Base-by-base conservation (phyloP, 2,113 vertebrate genomes). In the Archocentrus centrarchus region DNA sequence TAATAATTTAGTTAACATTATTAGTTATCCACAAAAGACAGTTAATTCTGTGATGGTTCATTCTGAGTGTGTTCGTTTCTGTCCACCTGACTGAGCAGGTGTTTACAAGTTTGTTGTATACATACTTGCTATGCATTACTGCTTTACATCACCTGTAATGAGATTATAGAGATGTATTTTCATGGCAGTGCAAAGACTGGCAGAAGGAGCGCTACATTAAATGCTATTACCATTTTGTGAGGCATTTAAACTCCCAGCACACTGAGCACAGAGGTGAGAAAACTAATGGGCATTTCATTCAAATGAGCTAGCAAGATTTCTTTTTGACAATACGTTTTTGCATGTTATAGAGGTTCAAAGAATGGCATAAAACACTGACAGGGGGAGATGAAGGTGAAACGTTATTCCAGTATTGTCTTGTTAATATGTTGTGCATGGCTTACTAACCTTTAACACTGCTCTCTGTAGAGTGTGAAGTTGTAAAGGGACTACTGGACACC, bases 121-220 rank as follows among this genome's bases (percentile, higher is more conserved):
- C 70, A 27, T 76, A 44, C 57, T 84, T 62, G 63, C 62, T 80
- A 73, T 80, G 85, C 79, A 79, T 90, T 62, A 18, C 39, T 81
- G 84, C 55, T 82, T 86, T 84, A 59, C 41, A 77, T 86, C 73
- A 76, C 78, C 76, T 73, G 57, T 88, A 89, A 89, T 83, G 66
- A 86, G 76, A 89, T 91, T 83, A 86, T 20, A 13, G 44, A 35
- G 7, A 75, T 66, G 20, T 64, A 57, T 78, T 70, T 80, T 66
- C 73, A 76, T 81, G 55, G 37, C 75, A 30, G 60, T 18, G 20
- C 30, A 60, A 55, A 79, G 20, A 32, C 27, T 53, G 62, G 79
- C 39, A 39, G n/a, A 39, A 3, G 8, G 20, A 55, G 53, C 15
- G 4, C 44, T 50, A 50, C 44, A 55, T 20, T 3, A 7, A 55